phyloP scores from a whole-genome alignment of 2,888 invertebrate species.

The Eupithecia centaureata region DNA sequence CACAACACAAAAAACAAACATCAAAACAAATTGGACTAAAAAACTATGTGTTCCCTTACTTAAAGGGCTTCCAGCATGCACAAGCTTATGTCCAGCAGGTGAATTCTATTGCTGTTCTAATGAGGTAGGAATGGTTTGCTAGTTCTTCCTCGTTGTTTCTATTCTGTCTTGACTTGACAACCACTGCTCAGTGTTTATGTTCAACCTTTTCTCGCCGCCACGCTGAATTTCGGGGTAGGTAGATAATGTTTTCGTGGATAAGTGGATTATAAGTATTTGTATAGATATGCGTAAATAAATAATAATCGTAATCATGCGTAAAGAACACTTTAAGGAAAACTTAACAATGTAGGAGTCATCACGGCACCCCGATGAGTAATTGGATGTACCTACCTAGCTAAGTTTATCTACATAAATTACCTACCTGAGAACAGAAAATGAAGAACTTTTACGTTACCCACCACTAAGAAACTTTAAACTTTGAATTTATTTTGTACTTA shows the following conservation, averaged over 20 bases:
- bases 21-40: too few species aligned
- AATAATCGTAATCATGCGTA: too few species aligned
- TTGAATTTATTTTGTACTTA: background rate
- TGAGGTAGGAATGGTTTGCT: background rate
- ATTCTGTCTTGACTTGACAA: background rate
- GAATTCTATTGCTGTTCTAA: background rate
- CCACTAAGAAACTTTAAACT: background rate
- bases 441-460: background rate
- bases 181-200: background rate
- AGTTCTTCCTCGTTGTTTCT: background rate
- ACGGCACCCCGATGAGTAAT: background rate
- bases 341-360: background rate
- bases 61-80: too few species aligned
- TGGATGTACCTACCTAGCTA: background rate
- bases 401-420: too few species aligned
- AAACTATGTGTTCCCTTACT: too few species aligned
- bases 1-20: too few species aligned
- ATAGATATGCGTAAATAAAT: too few species aligned
- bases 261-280: too few species aligned
- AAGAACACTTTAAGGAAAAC: background rate
- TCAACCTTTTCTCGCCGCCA: background rate
- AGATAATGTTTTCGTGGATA: background rate
- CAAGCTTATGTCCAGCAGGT: background rate
- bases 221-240: background rate
- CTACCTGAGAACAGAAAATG: background rate